Evolutionary conservation across 2,888 invertebrate species (phyloP).

Genomic region (Nymphalis polychloros): DNA sequence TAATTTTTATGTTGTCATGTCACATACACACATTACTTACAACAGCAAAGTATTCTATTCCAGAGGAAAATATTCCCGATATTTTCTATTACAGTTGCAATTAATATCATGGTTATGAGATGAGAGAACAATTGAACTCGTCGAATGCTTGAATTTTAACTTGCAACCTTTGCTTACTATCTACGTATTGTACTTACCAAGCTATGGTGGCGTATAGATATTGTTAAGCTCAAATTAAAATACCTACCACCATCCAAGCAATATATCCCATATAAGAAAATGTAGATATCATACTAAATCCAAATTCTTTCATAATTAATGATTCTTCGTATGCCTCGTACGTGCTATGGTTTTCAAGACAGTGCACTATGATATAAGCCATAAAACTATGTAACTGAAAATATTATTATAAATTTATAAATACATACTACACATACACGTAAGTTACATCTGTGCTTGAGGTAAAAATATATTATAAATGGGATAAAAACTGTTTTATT

Average conservation of each 20-base stretch:
- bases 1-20: too few species aligned
- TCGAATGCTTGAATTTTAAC: too few species aligned
- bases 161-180: too few species aligned
- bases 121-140: too few species aligned
- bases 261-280: slow-evolving; percentile 57
- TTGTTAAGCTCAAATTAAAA: neutral
- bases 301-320: slow-evolving; percentile 57
- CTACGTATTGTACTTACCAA: too few species aligned
- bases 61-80: too few species aligned
- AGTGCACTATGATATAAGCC: slow-evolving; percentile 46
- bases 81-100: too few species aligned
- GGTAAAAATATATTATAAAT: too few species aligned
- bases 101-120: too few species aligned
- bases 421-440: neutral
- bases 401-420: neutral
- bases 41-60: too few species aligned
- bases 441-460: neutral
- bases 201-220: neutral
- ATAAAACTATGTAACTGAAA: slow-evolving; percentile 22
- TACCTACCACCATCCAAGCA: slow-evolving; percentile 57
- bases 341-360: slow-evolving; percentile 60
- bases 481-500: too few species aligned
- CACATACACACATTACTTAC: too few species aligned
- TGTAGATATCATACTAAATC: slow-evolving; percentile 56
- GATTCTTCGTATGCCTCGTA: slow-evolving; percentile 55